Conservation (phyloP, 2,113 vertebrate genomes). For the Equus quagga region DNA sequence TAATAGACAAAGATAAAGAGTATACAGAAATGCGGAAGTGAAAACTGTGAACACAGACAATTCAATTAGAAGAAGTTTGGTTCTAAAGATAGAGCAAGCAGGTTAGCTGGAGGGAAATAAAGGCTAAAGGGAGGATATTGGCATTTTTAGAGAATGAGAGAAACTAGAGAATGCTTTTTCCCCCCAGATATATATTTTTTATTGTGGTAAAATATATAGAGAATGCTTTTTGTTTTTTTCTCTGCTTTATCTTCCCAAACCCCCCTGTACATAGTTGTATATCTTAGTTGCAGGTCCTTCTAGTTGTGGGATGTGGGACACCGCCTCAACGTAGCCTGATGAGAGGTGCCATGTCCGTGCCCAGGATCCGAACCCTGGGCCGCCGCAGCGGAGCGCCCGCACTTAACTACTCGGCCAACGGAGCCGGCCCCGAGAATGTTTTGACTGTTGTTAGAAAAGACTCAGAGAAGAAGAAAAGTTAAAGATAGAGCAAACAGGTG, state of each 20-base stretch:
- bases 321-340: no score
- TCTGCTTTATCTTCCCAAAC: no score
- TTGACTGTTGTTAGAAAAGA: constrained; percentile 32
- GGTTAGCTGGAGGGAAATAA: constrained; percentile 15
- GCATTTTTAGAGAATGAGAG: constrained; percentile 5
- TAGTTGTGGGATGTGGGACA: no score
- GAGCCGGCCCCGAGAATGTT: not conserved
- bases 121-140: not conserved
- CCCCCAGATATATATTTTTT: not conserved
- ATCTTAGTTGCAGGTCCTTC: no score
- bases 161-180: not conserved
- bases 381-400: no score
- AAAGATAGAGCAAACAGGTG: not conserved
- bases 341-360: no score
- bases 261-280: no score
- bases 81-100: constrained; percentile 35
- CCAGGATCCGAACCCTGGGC: no score
- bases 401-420: no score
- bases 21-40: not conserved
- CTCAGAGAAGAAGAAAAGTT: not conserved
- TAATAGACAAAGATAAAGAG: not conserved
- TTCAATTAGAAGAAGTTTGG: not conserved
- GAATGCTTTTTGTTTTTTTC: not conserved
- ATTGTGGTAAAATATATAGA: not conserved
- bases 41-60: not conserved